These are phyloP conservation scores for Noctua fimbriata DNA, from an alignment of 2,888 invertebrate genomes.

Conservation along the genomic window DNA sequence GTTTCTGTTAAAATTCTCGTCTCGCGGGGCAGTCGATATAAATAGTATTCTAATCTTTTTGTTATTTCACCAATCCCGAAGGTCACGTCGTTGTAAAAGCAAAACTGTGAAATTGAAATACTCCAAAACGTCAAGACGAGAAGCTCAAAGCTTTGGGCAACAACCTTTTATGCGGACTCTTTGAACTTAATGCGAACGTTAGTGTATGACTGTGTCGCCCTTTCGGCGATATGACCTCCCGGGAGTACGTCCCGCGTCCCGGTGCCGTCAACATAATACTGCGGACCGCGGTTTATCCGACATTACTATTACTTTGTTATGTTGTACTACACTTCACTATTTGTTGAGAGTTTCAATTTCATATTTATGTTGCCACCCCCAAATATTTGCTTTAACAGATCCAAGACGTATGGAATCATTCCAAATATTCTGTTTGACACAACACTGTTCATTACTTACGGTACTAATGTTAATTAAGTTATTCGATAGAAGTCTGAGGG, in stretches of 20 bases:
- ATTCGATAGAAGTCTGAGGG: slow-evolving; percentile 27
- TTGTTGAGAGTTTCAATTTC: slow-evolving; percentile 34
- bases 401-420: slow-evolving; percentile 32
- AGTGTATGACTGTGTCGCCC: slow-evolving; percentile 45
- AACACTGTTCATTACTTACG: slow-evolving; percentile 57
- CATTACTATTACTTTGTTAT: slow-evolving; percentile 48
- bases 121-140: slow-evolving; percentile 44
- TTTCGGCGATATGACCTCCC: slow-evolving; percentile 34
- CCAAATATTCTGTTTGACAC: slow-evolving; percentile 45
- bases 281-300: slow-evolving; percentile 41
- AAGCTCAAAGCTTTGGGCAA: slow-evolving; percentile 46
- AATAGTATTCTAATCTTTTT: slow-evolving; percentile 59
- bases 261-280: slow-evolving; percentile 36
- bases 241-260: neutral
- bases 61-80: slow-evolving; percentile 47
- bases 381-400: slow-evolving; percentile 45
- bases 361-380: slow-evolving; percentile 35
- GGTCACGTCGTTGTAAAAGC: slow-evolving; percentile 37
- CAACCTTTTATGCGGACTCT: slow-evolving; percentile 55
- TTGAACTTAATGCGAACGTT: slow-evolving; percentile 47
- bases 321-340: slow-evolving; percentile 18
- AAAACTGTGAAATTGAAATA: slow-evolving; percentile 50
- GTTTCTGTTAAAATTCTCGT: slow-evolving; percentile 47
- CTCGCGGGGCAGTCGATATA: slow-evolving; percentile 46
- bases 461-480: slow-evolving; percentile 50